phyloP scores from a whole-genome alignment of 2,113 vertebrate genomes.

The Murina feae region DNA sequence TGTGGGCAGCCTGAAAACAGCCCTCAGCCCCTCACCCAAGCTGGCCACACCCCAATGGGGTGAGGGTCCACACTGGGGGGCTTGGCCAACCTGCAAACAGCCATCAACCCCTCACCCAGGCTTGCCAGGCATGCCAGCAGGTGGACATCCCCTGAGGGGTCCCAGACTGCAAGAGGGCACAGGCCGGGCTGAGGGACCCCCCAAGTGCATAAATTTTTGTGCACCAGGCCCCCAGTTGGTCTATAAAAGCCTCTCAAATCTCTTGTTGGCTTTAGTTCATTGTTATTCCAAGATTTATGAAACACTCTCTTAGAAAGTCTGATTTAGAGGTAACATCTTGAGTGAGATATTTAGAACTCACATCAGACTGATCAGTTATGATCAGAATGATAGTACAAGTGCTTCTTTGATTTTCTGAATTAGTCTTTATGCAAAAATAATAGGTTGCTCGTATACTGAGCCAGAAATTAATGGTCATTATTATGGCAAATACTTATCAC shows the following conservation, averaged over 20 bases:
- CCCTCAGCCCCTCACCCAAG: too few relatives aligned
- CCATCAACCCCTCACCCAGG: too few relatives aligned
- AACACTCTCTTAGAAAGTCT: slow-evolving; percentile 8
- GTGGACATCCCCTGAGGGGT: too few relatives aligned
- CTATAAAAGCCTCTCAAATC: not conserved
- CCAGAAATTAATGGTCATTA: not conserved
- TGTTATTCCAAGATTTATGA: not conserved
- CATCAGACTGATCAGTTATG: not conserved
- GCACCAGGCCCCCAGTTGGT: too few relatives aligned
- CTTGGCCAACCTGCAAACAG: too few relatives aligned
- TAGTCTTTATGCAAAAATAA: not conserved
- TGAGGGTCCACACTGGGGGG: too few relatives aligned
- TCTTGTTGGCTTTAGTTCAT: not conserved
- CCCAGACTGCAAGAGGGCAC: too few relatives aligned
- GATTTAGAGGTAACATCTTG: not conserved
- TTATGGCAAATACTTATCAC: not conserved
- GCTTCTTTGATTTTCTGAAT: not conserved
- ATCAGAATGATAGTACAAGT: not conserved
- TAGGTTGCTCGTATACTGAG: not conserved
- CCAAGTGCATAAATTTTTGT: too few relatives aligned
- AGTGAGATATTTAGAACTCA: not conserved
- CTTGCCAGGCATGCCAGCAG: too few relatives aligned
- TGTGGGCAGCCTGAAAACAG: too few relatives aligned
- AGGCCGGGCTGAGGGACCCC: too few relatives aligned
- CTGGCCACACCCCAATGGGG: too few relatives aligned